Conservation (phyloP, 2,797 vertebrate genomes). For the Enteromius argenteus region DNA sequence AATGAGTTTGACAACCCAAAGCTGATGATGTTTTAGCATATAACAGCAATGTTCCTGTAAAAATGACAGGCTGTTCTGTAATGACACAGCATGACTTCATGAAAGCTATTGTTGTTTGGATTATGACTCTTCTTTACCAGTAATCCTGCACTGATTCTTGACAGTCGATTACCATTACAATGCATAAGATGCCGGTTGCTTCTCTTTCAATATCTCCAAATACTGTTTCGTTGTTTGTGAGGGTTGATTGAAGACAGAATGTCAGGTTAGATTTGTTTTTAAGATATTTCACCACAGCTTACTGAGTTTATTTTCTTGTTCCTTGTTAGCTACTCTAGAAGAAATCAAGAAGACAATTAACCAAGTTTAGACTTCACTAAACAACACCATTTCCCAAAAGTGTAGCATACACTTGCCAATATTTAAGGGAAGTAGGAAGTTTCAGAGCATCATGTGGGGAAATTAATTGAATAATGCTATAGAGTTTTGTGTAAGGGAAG, state of each 20-base stretch:
- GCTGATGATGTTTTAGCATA: constrained; percentile 3
- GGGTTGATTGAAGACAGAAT: not conserved
- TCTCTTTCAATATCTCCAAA: constrained; percentile 9
- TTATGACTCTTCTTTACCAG: constrained; percentile 26
- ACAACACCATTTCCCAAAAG: constrained; percentile 27
- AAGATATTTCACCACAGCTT: not conserved
- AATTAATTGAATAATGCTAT: not conserved
- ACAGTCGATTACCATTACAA: constrained; percentile 2
- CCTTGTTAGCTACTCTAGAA: not conserved
- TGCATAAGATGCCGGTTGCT: not conserved
- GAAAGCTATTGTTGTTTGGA: constrained; percentile 16
- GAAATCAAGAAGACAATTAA: not conserved
- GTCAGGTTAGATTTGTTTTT: not conserved
- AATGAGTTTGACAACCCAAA: constrained; percentile 3
- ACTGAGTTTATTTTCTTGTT: not conserved
- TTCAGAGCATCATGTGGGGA: not conserved
- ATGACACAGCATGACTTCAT: not conserved
- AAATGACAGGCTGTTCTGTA: constrained; percentile 17
- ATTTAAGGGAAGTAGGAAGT: constrained; percentile 21
- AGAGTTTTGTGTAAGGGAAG: not conserved
- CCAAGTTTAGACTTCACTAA: constrained; percentile 11
- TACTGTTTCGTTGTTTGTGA: not conserved
- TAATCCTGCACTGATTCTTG: constrained; percentile 5
- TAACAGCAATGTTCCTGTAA: not conserved
- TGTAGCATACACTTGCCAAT: not conserved